Conservation (phyloP, 1,140 invertebrate species). For the Phymastichus coffea region DNA sequence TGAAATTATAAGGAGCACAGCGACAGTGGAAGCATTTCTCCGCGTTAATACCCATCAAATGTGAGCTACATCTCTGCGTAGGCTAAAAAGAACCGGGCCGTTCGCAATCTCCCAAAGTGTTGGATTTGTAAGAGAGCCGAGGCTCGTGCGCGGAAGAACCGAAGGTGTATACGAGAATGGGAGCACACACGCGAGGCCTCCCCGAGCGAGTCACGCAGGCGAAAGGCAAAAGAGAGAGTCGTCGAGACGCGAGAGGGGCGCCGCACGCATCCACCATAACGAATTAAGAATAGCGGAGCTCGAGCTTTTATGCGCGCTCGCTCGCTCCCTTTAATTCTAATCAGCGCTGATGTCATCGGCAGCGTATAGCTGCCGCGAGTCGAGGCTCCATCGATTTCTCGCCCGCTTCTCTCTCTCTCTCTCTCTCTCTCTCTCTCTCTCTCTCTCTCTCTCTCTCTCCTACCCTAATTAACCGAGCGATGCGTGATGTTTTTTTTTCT, state of each 20-base stretch:
- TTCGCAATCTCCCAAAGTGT: not conserved
- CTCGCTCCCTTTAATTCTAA: slow-evolving; percentile 34
- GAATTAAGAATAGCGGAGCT: slow-evolving; percentile 36
- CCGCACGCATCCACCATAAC: slow-evolving; percentile 34
- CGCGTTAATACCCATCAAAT: too few species aligned
- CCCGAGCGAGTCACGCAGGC: slow-evolving; percentile 36
- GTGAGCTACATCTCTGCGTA: too few species aligned
- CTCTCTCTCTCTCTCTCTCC: too few species aligned
- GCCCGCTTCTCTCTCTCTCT: too few species aligned
- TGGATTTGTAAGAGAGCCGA: slow-evolving; percentile 6
- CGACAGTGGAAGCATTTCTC: too few species aligned
- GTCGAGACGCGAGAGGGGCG: not conserved
- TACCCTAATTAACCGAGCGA: not conserved
- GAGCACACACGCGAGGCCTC: slow-evolving; percentile 35
- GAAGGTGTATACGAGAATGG: slow-evolving; percentile 23
- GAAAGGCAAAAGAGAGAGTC: slow-evolving; percentile 19
- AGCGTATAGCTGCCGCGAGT: slow-evolving; percentile 9
- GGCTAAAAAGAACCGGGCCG: not conserved
- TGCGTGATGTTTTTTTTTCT: slow-evolving; percentile 5
- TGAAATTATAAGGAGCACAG: too few species aligned
- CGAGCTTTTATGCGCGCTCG: slow-evolving; percentile 25
- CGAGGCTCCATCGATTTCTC: slow-evolving; percentile 28
- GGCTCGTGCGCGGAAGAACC: not conserved
- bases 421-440: too few species aligned
- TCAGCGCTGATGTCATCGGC: slow-evolving; percentile 36